These are phyloP conservation scores for Leucoraja ocellata DNA, from an alignment of 2,797 vertebrate species.

Conservation along the genomic window DNA sequence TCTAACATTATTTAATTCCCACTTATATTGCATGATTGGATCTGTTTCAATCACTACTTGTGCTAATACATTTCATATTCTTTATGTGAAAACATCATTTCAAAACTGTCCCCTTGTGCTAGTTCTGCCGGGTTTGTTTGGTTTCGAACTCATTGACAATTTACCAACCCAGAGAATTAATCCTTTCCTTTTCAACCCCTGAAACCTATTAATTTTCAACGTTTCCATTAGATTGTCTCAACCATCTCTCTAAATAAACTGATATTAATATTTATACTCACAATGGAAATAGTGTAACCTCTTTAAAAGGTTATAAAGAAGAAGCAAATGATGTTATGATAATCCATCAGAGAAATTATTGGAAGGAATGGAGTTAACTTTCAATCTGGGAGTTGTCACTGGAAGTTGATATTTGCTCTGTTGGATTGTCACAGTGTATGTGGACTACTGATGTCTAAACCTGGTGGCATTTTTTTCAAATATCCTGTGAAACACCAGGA, in stretches of 20 bases:
- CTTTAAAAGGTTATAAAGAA: neutral
- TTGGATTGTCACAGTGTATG: neutral
- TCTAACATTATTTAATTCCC: neutral
- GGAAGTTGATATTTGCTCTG: neutral
- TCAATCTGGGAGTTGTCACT: neutral
- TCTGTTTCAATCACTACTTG: neutral
- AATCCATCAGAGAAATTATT: neutral
- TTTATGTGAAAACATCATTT: neutral
- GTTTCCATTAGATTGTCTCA: neutral
- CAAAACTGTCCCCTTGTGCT: neutral
- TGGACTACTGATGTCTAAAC: neutral
- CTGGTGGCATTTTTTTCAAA: neutral
- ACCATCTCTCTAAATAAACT: neutral
- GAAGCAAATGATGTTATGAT: neutral
- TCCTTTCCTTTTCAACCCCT: neutral
- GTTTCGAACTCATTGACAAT: neutral
- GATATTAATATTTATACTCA: neutral
- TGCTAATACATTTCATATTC: neutral
- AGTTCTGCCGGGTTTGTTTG: neutral
- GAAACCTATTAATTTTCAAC: neutral
- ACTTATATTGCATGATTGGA: neutral
- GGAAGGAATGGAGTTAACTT: conserved; percentile 13
- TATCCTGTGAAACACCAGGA: neutral
- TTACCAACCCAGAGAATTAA: neutral
- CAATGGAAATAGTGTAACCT: neutral